A percentile compares a stretch with the other conserved stretches of the same genome.
Evolutionary conservation across 2,888 invertebrate species (phyloP).

Genomic region (Spodoptera exigua): DNA sequence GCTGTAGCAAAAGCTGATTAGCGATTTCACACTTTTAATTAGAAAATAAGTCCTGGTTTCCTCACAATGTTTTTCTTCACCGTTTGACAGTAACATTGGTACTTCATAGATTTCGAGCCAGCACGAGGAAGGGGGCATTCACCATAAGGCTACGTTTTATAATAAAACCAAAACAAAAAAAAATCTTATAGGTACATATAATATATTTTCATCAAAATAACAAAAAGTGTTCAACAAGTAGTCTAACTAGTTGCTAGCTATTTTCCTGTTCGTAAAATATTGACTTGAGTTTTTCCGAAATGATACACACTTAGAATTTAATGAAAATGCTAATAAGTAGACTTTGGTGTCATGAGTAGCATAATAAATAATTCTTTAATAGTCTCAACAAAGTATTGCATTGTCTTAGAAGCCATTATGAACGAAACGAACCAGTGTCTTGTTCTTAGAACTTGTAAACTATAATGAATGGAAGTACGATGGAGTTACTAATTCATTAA

Average conservation of each 20-base stretch:
- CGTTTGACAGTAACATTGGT: too few relatives aligned
- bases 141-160: too few relatives aligned
- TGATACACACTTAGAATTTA: conserved; percentile 6
- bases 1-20: too few relatives aligned
- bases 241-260: too few relatives aligned
- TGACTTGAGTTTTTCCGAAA: conserved; percentile 37
- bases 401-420: neutral
- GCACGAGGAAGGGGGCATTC: too few relatives aligned
- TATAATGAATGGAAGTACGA: conserved; percentile 24
- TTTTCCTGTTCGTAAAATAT: conserved; percentile 35
- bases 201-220: conserved; percentile 9
- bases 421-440: conserved; percentile 5
- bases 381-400: conserved; percentile 1
- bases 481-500: conserved; percentile 18
- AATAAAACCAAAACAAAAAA: neutral
- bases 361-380: conserved; percentile 19
- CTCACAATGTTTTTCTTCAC: too few relatives aligned
- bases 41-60: too few relatives aligned
- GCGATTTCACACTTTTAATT: too few relatives aligned
- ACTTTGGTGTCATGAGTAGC: conserved; percentile 8
- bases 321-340: conserved; percentile 29
- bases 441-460: conserved; percentile 26
- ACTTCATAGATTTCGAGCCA: too few relatives aligned
- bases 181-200: neutral
- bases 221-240: too few relatives aligned